Evolutionary conservation across 2,113 vertebrate species (phyloP), one percentile per base, ranked within the genome.

Genomic region (Corythornis vintsioides): DNA sequence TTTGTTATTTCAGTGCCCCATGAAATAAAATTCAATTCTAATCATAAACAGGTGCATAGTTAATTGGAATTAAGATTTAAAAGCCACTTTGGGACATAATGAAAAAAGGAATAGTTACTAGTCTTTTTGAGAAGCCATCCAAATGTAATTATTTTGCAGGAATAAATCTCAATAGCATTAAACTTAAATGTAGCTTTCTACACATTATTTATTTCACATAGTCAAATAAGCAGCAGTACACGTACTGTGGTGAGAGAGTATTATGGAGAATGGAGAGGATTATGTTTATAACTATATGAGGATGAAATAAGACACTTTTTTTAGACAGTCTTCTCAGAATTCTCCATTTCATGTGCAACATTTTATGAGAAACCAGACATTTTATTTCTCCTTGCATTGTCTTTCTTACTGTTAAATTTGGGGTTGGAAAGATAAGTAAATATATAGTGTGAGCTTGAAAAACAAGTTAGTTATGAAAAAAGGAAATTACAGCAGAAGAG

Each of bases 11-110:
- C 48, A 77, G 11, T 88, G 25, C 52, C 80, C 11, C 19, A 52
- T 71, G 13, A 86, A 94, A 87, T 80, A 70, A 84, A 95, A 90
- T 82, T 90, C 77, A 89, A 88, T 29, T 33, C 13, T 94, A 78
- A 92, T 88, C 45, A 82, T 87, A 92, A 96, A 75, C 76, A 94
- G 26, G 43, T 94, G 33, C 38, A 78, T 38, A 77, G 31, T 63
- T 86, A 90, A 72, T 75, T 92, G 6, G 56, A 85, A 87, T 92
- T 90, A 92, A 82, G 10, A 55, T 70, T 93, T 94, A 88, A 96
- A 86, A 91, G 22, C 38, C 59, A 15, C 53, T 12, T 15, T 64
- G 50, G 22, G 40, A 53, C 71, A 42, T 63, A 19, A 11, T 67
- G 18, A 15, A 75, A 69, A 91, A 83, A 79, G 15, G 5, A 82